Evolutionary conservation across 2,113 vertebrate genomes (phyloP), one percentile per base, ranked within the genome.

Genomic region (Trochalopteron elliotii): DNA sequence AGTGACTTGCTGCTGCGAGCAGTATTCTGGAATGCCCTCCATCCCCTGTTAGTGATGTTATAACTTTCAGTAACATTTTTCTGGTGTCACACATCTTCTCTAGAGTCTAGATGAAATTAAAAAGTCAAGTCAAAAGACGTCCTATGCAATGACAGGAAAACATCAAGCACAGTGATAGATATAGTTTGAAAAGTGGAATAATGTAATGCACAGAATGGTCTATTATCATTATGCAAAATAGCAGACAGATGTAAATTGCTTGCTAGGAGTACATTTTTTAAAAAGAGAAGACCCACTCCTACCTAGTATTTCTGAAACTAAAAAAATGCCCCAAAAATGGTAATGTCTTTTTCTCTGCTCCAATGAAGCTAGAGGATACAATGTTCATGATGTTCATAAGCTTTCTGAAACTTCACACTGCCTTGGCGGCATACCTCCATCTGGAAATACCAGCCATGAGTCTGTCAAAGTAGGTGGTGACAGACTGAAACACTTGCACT

Each of bases 391-490:
- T 68, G 44, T 60, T 87, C 70, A 10, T 4, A 63, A 59, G 61
- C 57, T 89, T 75, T 52, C 81, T n/a, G 61, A 78, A 55, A 56
- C 47, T 68, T 11, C 8, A 39, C 63, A 71, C 7, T 12, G 91
- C 87, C 65, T 75, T 6, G 56, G 74, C 40, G 74, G 74, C 65
- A 93, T 65, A 59, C 40, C 31, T 89, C 90, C 77, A n/a, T 63
- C 72, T 89, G 90, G 84, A 59, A 82, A 64, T 10, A 76, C 61
- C 71, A 76, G 80, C 67, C 59, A 44, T 7, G 70, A 44, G 64
- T 23, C 95, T 91, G 84, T 67, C 93, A n/a, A 42, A 78, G 89
- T 55, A 87, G 93, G 90, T 45, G 92, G 92, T 82, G 90, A 83
- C 72, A 84, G 72, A 64, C 82, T 15, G 33, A 39, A 63, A 71